Base-by-base conservation (phyloP, 2,888 invertebrate species). In the Euclidia mi region DNA sequence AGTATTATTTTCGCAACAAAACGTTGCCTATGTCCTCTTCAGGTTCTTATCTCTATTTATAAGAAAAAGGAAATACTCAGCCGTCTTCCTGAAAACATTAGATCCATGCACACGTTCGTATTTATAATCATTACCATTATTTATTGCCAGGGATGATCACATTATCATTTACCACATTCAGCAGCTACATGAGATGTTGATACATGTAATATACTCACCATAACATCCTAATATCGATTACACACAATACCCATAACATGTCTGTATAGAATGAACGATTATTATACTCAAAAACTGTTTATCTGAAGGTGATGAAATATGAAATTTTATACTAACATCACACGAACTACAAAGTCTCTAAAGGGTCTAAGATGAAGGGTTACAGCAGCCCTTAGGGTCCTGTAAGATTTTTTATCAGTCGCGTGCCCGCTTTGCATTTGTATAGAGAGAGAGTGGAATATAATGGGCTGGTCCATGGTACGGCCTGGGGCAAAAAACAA, bases 221-320 rank as follows among this genome's bases (percentile, higher is more conserved):
- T n/a, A 32, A 20, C 32, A 48, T 25, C 11, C 25, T 34, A 41
- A 40, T 49, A 46, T 37, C 11, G 17, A 35, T 25, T n/a, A 28
- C 35, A 35, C n/a, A n/a, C 15, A 49, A 49, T 40, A 29, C 29
- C 3, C 18, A 31, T 11, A 38, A n/a, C n/a, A n/a, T n/a, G n/a
- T n/a, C n/a, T n/a, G n/a, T n/a, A n/a, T 14, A 41, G 20, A 49
- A 51, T 42, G 17, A 6, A 49, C 9, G 25, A 4, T 42, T 40
- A 53, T 68, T 53, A n/a, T n/a, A n/a, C 44, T 32, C 32, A 12
- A 56, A 56, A 60, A 50, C 38, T 14, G 29, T 29, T 65, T 47
- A 59, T 61, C 35, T 45, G 28, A 20, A 84, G 84, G 85, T 68
- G 84, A 76, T 75, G 83, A 87, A 79, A 80, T 78, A 79, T 81